Percentiles rank a stretch among this genome's conserved stretches.
phyloP scores from a whole-genome alignment of 2,113 vertebrate genomes.

The Tor tambroides region DNA sequence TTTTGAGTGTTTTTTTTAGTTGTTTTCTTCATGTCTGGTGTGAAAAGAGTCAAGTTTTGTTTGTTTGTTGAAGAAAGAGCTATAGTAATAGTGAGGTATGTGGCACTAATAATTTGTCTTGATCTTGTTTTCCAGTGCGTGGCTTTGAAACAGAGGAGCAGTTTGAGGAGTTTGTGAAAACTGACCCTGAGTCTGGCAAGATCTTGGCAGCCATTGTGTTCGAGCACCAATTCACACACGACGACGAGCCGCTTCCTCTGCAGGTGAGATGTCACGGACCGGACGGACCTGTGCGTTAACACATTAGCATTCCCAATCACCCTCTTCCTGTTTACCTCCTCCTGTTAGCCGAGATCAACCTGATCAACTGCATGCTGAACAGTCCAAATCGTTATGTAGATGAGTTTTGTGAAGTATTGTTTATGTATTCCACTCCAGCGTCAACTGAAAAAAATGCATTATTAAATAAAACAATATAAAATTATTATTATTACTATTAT shows the following conservation, averaged over 20 bases:
- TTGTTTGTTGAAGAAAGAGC: neutral
- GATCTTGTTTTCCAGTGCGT: slow-evolving; percentile 70
- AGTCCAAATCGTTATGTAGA: neutral
- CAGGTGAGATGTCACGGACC: slow-evolving; percentile 74
- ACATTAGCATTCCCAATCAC: neutral
- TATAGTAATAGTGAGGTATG: neutral
- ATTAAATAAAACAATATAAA: too few species aligned
- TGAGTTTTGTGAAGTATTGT: neutral
- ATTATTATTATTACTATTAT: too few species aligned
- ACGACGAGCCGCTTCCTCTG: slow-evolving; percentile 83
- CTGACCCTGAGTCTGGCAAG: slow-evolving; percentile 79
- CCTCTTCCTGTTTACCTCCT: neutral
- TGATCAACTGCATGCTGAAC: neutral
- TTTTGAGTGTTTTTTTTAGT: neutral
- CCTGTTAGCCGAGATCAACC: neutral
- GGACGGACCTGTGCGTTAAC: neutral
- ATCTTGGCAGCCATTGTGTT: slow-evolving; percentile 91
- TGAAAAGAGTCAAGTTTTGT: neutral
- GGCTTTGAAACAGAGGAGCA: slow-evolving; percentile 87
- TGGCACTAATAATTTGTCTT: slow-evolving; percentile 40
- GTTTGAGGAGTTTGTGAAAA: slow-evolving; percentile 85
- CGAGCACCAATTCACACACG: slow-evolving; percentile 79
- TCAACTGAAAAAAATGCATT: neutral
- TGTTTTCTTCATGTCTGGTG: neutral
- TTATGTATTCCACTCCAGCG: neutral